phyloP scores from a whole-genome alignment of 1,140 invertebrate genomes.

The Drosophila setifemur region DNA sequence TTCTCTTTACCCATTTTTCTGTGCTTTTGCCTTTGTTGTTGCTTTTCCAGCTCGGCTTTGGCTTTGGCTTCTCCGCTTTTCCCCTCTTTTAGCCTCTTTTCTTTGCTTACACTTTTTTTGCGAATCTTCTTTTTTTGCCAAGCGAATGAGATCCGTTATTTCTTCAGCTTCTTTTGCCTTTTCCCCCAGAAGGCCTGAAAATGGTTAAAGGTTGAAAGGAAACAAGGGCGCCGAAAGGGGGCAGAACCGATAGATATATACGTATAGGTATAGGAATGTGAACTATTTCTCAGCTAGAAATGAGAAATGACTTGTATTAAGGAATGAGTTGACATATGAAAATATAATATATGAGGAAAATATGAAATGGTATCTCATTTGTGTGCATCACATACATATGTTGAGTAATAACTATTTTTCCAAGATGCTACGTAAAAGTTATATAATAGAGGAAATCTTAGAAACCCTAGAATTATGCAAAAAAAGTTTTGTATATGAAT shows the following conservation, averaged over 20 bases:
- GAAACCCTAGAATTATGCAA: too few relatives aligned
- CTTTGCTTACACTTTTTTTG: conserved; percentile 12
- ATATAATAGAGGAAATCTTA: too few relatives aligned
- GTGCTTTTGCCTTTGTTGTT: conserved; percentile 5
- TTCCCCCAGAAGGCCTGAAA: conserved; percentile 26
- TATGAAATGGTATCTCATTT: not conserved
- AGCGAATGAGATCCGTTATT: conserved; percentile 39
- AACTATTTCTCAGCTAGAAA: conserved; percentile 22
- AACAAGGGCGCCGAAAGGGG: not conserved
- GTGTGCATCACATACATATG: too few relatives aligned
- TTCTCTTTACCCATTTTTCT: too few relatives aligned
- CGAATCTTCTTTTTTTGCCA: not conserved
- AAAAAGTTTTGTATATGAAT: too few relatives aligned
- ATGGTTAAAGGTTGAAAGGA: conserved; percentile 2
- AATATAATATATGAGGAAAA: not conserved
- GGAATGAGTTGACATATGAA: not conserved
- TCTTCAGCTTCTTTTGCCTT: conserved; percentile 14
- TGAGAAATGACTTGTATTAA: conserved; percentile 18
- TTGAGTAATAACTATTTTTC: too few relatives aligned
- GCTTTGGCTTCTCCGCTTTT: conserved; percentile 15
- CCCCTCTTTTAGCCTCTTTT: not conserved
- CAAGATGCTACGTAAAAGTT: too few relatives aligned
- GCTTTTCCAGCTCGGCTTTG: conserved; percentile 3
- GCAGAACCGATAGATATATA: not conserved
- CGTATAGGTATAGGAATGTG: too few relatives aligned